Base-by-base conservation (phyloP, 2,888 invertebrate species). In the Stenolophus ochropezus region DNA sequence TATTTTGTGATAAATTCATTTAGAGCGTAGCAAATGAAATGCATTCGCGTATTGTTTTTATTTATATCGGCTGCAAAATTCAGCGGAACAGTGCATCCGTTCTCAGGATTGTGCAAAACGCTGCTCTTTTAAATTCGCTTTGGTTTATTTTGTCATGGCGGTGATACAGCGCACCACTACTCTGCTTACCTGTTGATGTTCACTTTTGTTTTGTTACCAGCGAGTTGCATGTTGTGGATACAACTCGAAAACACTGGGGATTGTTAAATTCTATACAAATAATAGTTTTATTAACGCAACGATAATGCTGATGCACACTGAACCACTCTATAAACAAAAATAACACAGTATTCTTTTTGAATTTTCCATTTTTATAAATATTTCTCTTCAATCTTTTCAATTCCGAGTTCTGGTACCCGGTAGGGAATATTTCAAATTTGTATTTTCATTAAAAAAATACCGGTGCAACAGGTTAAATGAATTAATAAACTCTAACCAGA, bases 101-200 rank as follows among this genome's bases (percentile, higher is more conserved):
- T 73, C 73, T 73, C 73, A 73, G 49, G 47, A 73, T 73, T 73
- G 73, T 73, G 65, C 33, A 69, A 69, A 69, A 69, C 33, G 65
- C 33, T 69, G 16, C 65, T 18, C 33, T 69, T 69, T 69, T 69
- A 33, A 69, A 69, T 33, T 69, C 33, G 65, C 18, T 69, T 69
- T 69, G 33, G 14, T 27, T 69, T 69, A 69, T 69, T 69, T 69
- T 69, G 27, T 27, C 65, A 18, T 33, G 27, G 14, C 18, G 27
- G 27, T 69, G 65, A 69, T 33, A 33, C 18, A 69, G 61, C 61
- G 21, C 61, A 23, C 14, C 61, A 25, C 25, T 25, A 33, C 25
- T 61, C 27, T 25, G 27, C 65, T 14, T 69, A 69, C 33, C 65
- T 61, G 61, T 61, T 61, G 61, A 69, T 33, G 65, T 33, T 27